These are phyloP conservation scores for Aphyosemion australe DNA, from an alignment of 2,113 vertebrate species.

Conservation along the genomic window DNA sequence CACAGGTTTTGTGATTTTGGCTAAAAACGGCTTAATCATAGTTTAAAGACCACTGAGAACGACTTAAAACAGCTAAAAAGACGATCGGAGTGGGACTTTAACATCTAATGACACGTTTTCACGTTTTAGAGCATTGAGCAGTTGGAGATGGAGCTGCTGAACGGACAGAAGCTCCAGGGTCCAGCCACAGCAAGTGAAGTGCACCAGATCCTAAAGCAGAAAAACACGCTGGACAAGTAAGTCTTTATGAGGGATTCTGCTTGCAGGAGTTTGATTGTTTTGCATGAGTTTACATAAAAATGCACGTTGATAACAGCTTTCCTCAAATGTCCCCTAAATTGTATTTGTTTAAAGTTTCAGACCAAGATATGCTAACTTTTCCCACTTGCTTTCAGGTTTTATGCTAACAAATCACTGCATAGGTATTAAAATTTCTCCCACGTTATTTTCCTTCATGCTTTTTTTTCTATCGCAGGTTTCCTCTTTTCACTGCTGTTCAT, in stretches of 20 bases:
- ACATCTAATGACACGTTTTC: not conserved
- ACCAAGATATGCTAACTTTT: not conserved
- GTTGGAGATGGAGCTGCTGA: slow-evolving; percentile 94
- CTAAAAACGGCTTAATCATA: too few species aligned
- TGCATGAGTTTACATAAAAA: not conserved
- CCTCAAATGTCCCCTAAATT: too few species aligned
- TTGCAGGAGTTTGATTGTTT: too few species aligned
- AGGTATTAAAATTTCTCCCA: not conserved
- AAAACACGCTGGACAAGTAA: slow-evolving; percentile 89
- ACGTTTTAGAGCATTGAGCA: slow-evolving; percentile 88
- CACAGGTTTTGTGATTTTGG: too few species aligned
- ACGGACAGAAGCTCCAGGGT: slow-evolving; percentile 97
- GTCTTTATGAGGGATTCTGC: slow-evolving; percentile 29
- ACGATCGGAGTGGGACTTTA: too few species aligned
- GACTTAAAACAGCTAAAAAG: too few species aligned
- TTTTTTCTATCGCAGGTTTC: slow-evolving; percentile 82
- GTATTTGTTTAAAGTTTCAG: not conserved
- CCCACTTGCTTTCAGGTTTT: too few species aligned
- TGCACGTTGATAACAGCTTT: not conserved
- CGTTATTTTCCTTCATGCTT: not conserved
- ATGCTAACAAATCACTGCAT: too few species aligned
- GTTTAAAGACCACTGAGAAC: too few species aligned
- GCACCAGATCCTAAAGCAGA: slow-evolving; percentile 86
- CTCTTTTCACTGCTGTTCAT: slow-evolving; percentile 93
- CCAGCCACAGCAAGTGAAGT: slow-evolving; percentile 92